These are phyloP conservation scores for Elysia crispata DNA, from an alignment of 2,888 invertebrate species.

Conservation along the genomic window DNA sequence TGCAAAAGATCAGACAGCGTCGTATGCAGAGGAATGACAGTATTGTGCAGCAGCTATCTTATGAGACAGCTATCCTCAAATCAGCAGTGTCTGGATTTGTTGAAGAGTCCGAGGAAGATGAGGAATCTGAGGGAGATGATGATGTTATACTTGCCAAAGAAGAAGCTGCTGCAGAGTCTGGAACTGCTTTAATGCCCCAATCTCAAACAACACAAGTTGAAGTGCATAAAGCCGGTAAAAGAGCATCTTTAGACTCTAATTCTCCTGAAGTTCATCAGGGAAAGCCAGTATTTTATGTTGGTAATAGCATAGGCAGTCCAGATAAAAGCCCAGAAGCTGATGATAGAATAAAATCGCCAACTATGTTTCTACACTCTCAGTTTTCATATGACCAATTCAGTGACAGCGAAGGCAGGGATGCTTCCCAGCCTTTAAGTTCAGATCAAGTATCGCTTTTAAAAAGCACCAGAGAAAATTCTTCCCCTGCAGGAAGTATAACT, in stretches of 20 bases:
- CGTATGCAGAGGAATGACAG: slow-evolving; percentile 63
- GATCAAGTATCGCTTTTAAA: neutral
- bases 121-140: slow-evolving; percentile 50
- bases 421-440: neutral
- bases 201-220: neutral
- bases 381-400: neutral
- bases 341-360: neutral
- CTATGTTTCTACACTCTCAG: neutral
- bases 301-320: slow-evolving; percentile 11
- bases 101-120: slow-evolving; percentile 54
- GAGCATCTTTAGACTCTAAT: neutral
- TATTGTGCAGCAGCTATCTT: slow-evolving; percentile 65
- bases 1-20: slow-evolving; percentile 43
- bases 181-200: slow-evolving; percentile 9
- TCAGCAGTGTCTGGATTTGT: slow-evolving; percentile 65
- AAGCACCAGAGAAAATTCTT: neutral
- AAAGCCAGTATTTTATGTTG: slow-evolving; percentile 24
- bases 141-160: slow-evolving; percentile 41
- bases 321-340: slow-evolving; percentile 7
- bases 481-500: neutral
- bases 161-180: neutral
- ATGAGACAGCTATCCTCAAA: slow-evolving; percentile 65
- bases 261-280: neutral
- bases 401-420: neutral
- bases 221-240: neutral